Base-by-base conservation (phyloP, 2,888 invertebrate species). In the Scaptomyza parva region DNA sequence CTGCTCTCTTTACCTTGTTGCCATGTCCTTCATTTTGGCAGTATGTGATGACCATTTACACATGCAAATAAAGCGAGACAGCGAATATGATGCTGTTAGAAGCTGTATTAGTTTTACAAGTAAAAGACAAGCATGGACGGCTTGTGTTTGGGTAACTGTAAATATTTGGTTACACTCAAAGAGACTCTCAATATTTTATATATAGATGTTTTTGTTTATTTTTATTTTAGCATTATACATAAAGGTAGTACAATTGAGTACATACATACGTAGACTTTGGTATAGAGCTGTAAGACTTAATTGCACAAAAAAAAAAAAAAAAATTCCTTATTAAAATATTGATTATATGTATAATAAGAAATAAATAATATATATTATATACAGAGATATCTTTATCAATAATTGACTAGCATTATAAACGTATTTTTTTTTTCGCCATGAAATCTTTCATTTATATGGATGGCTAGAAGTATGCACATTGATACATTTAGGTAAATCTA, bases 331-430 rank as follows among this genome's bases (percentile, higher is more conserved):
- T 24, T 4, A 14, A n/a, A n/a, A 35, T 14, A 39, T 58, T 22
- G 48, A 48, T 48, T 24, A 35, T 22, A 9, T 11, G n/a, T n/a
- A n/a, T n/a, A n/a, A 7, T 48, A 35, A 50, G 30, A 47, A 30
- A 43, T 40, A 14, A 24, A 22, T 39, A 44, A 22, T 30, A 59
- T 70, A 55, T 52, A 57, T 53, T 40, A 26, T 72, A 44, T 61
- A 57, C 62, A 54, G 17, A 40, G 30, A 58, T 43, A 37, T 53
- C 30, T 12, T 68, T 78, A 76, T 59, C 48, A 35, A 72, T 80
- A 78, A 59, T 28, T 73, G 80, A 72, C 72, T 86, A 86, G 76
- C 63, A 66, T 64, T 73, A 76, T 57, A 43, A 58, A 63, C 64
- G 45, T 55, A 59, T 70, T 66, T 66, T 14, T 47, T 33, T 33